Evolutionary conservation across 2,888 invertebrate species (phyloP).

Genomic region (Phaedon cochleariae): DNA sequence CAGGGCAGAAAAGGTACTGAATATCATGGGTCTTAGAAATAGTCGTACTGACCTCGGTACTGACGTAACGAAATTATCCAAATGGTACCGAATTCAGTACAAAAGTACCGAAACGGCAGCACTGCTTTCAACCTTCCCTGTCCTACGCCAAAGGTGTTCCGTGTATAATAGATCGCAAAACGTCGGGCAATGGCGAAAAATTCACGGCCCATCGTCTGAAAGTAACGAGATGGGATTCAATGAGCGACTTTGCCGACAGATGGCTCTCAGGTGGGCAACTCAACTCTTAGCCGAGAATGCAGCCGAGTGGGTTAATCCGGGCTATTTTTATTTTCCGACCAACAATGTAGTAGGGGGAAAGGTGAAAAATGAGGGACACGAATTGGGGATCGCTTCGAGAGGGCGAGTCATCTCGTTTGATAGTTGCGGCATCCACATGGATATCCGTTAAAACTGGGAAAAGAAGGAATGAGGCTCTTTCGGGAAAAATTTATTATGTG

Average conservation of each 20-base stretch:
- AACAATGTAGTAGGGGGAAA: conserved; percentile 2
- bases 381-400: neutral
- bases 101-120: too few relatives aligned
- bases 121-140: too few relatives aligned
- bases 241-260: conserved; percentile 51
- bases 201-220: conserved; percentile 49
- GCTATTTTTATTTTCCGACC: conserved; percentile 41
- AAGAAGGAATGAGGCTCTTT: neutral
- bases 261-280: conserved; percentile 53
- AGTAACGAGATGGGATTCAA: conserved; percentile 54
- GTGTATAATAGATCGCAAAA: too few relatives aligned
- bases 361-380: conserved; percentile 23
- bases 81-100: too few relatives aligned
- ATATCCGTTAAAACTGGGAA: neutral
- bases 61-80: too few relatives aligned
- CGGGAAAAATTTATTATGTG: too few relatives aligned
- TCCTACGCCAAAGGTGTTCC: too few relatives aligned
- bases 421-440: neutral
- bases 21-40: too few relatives aligned
- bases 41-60: too few relatives aligned
- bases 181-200: conserved; percentile 45
- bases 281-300: conserved; percentile 39
- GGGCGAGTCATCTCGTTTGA: neutral
- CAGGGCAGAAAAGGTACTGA: too few relatives aligned
- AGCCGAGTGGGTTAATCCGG: conserved; percentile 41